Evolutionary conservation across 2,888 invertebrate species (phyloP).

Genomic region (Hypercompe scribonia): DNA sequence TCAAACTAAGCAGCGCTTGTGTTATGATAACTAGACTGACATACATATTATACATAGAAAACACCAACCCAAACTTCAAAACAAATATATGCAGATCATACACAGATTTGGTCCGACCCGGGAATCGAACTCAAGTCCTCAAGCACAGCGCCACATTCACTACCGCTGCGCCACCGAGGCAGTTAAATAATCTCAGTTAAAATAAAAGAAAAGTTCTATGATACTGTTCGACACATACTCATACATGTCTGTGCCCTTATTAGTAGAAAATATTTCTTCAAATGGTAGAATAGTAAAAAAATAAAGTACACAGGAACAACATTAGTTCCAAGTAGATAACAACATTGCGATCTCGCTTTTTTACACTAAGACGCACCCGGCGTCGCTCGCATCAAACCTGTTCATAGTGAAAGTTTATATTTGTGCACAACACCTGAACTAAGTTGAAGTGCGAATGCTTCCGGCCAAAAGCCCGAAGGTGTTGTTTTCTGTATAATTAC

Average conservation of each 20-base stretch:
- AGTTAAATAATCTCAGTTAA: no score
- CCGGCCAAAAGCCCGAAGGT: constrained; percentile 72
- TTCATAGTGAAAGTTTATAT: constrained; percentile 77
- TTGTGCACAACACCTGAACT: constrained; percentile 72
- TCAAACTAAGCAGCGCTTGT: no score
- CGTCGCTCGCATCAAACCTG: constrained; percentile 66
- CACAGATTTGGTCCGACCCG: no score
- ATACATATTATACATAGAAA: no score
- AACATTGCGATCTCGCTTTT: constrained; percentile 58
- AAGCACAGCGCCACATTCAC: no score
- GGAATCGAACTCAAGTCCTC: no score
- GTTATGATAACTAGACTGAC: no score
- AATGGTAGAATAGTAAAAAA: constrained; percentile 20
- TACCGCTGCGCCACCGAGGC: no score
- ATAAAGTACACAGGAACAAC: constrained; percentile 25
- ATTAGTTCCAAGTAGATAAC: constrained; percentile 32
- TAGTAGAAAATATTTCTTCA: constrained; percentile 12
- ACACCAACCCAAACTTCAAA: no score
- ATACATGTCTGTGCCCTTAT: neutral
- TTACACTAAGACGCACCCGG: constrained; percentile 57
- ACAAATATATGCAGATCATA: no score
- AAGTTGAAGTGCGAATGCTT: constrained; percentile 64
- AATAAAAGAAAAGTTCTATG: no score
- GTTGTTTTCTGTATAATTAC: constrained; percentile 68
- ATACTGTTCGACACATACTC: neutral